Evolutionary conservation across 2,113 vertebrate genomes (phyloP), one percentile per base, ranked within the genome.

Genomic region (Pollachius pollachius): DNA sequence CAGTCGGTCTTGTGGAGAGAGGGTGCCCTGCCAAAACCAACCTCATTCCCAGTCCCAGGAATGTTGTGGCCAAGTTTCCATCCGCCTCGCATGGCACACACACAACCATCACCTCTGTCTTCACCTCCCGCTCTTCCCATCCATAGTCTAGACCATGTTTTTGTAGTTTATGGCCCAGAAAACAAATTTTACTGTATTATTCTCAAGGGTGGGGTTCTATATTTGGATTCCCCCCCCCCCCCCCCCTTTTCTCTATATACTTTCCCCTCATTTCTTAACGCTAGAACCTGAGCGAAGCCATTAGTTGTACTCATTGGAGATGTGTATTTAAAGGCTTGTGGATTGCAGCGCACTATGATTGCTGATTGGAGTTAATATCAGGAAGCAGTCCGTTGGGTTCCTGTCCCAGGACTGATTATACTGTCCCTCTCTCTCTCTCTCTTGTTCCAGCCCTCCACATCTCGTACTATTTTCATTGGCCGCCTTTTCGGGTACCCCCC

Each of bases 301-400:
- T 74, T 52, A 72, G 67, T 75, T 65, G 41, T 73, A 82, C 58
- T 48, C 65, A 48, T 69, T 23, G 69, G 23, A 84, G 81, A 87
- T 66, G 65, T 84, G 72, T 82, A 87, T 88, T 81, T 74, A 71
- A 76, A 81, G 73, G 74, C 70, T 74, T 48, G 70, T 75, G 68
- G 76, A 80, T 72, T 60, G 69, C 72, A 68, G 76, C 58, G 62
- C 25, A 62, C 75, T 72, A 78, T 87, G 82, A 87, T 85, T 84
- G 72, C 81, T 83, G 80, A 89, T 87, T 89, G 81, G 57, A 85
- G 84, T 78, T 90, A 83, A 91, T 89, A 84, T 84, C 85, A 89
- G 90, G 89, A 92, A 90, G 87, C 81, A 85, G 83, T 73, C 73
- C 64, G 85, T 89, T 90, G 85, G 73, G 63, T 68, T 70, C 65